phyloP scores from a whole-genome alignment of 2,113 vertebrate genomes.

The Vicugna pacos region DNA sequence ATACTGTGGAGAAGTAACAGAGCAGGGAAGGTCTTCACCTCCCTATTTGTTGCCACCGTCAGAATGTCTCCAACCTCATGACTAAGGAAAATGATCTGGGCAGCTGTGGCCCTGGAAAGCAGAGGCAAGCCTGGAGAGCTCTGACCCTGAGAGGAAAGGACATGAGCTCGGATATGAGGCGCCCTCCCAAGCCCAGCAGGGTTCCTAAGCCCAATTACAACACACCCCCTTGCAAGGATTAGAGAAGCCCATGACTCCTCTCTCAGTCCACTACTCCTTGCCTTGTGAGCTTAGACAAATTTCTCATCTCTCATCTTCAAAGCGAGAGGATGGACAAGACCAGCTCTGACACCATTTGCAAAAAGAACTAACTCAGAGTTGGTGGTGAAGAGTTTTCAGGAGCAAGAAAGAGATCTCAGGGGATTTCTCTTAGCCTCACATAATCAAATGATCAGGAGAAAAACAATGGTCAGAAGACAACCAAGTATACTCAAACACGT shows the following conservation, averaged over 20 bases:
- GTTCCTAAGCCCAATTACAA: too few species aligned
- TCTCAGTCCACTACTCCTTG: not conserved
- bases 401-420: not conserved
- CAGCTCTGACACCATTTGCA: not conserved
- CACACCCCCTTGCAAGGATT: too few species aligned
- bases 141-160: not conserved
- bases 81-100: not conserved
- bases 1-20: not conserved
- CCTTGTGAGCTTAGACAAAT: not conserved
- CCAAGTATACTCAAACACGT: not conserved
- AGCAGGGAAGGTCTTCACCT: not conserved
- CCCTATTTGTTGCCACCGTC: not conserved
- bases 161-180: not conserved
- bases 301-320: not conserved
- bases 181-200: not conserved
- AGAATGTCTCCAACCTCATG: not conserved
- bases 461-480: conserved; percentile 9
- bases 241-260: not conserved
- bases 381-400: not conserved
- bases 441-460: not conserved
- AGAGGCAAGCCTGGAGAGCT: not conserved
- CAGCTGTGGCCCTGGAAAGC: not conserved
- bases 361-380: not conserved
- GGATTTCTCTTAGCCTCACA: not conserved
- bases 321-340: not conserved